Conservation (phyloP, 2,797 vertebrate species). For the Manis crassicaudata region DNA sequence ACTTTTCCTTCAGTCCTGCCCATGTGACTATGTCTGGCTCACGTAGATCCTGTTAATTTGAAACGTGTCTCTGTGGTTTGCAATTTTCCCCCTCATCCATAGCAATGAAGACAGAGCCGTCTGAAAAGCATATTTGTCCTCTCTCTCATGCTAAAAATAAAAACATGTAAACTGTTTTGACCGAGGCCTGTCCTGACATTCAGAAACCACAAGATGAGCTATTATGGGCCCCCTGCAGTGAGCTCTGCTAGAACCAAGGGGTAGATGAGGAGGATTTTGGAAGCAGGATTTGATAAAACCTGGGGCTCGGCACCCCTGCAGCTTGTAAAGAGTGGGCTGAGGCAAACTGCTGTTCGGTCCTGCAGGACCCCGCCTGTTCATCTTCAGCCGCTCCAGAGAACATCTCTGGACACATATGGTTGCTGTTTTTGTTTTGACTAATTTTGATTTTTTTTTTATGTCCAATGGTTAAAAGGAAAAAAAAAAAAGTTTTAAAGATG, state of each 20-base stretch:
- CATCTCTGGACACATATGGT: conserved; percentile 79
- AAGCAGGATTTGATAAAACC: conserved; percentile 78
- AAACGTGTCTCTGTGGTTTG: background rate
- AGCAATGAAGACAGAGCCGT: background rate
- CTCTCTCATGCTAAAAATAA: conserved; percentile 75
- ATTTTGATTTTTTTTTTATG: conserved; percentile 78
- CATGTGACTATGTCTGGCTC: background rate
- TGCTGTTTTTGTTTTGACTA: conserved; percentile 85
- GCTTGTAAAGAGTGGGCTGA: conserved; percentile 78
- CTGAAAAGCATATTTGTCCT: conserved; percentile 65
- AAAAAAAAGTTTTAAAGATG: conserved; percentile 69
- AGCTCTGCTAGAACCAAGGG: conserved; percentile 65
- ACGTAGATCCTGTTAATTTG: too few relatives aligned
- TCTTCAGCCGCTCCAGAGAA: conserved; percentile 74
- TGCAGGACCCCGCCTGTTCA: conserved; percentile 77
- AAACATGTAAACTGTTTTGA: conserved; percentile 48
- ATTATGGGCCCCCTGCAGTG: conserved; percentile 63
- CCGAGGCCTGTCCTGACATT: conserved; percentile 60
- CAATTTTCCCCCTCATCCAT: background rate
- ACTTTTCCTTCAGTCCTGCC: background rate
- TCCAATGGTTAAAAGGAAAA: conserved; percentile 78
- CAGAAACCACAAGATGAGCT: conserved; percentile 66
- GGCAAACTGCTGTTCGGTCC: conserved; percentile 70
- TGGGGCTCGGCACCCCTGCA: conserved; percentile 67
- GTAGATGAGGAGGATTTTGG: conserved; percentile 64